A percentile compares a stretch with the other conserved stretches of the same genome.
Evolutionary conservation across 2,888 invertebrate genomes (phyloP).

Genomic region (Netelia fuscicornis): DNA sequence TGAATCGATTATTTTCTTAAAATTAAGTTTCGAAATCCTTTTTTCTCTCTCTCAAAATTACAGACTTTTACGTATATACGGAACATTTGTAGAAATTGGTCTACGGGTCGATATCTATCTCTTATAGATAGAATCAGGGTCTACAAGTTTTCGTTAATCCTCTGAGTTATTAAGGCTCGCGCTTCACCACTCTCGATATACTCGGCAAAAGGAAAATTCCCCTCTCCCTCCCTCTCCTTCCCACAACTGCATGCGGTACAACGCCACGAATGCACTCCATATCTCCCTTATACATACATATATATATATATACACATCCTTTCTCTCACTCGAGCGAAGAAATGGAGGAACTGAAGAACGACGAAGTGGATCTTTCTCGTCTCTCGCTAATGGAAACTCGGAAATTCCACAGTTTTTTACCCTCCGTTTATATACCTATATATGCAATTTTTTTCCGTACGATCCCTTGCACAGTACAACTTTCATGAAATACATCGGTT

Average conservation of each 20-base stretch:
- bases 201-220: neutral
- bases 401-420: conserved; percentile 53
- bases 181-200: conserved; percentile 13
- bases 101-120: conserved; percentile 30
- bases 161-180: conserved; percentile 35
- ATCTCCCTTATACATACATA: neutral
- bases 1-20: too few relatives aligned
- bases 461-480: neutral
- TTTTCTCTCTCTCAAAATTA: too few relatives aligned
- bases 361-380: conserved; percentile 18
- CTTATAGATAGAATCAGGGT: neutral
- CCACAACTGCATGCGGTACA: neutral
- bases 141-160: conserved; percentile 55
- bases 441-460: neutral
- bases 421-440: conserved; percentile 36
- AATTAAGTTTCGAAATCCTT: too few relatives aligned
- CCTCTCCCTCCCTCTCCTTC: conserved; percentile 10
- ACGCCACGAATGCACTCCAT: neutral
- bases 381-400: conserved; percentile 56
- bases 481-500: neutral
- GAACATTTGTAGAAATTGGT: neutral
- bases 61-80: too few relatives aligned
- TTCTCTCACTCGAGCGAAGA: conserved; percentile 31
- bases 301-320: conserved; percentile 1
- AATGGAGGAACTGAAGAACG: conserved; percentile 40